A percentile compares a stretch with the other conserved stretches of the same genome.
These are phyloP conservation scores for Heliconius hermathena DNA, from an alignment of 1,140 invertebrate genomes.

Conservation along the genomic window DNA sequence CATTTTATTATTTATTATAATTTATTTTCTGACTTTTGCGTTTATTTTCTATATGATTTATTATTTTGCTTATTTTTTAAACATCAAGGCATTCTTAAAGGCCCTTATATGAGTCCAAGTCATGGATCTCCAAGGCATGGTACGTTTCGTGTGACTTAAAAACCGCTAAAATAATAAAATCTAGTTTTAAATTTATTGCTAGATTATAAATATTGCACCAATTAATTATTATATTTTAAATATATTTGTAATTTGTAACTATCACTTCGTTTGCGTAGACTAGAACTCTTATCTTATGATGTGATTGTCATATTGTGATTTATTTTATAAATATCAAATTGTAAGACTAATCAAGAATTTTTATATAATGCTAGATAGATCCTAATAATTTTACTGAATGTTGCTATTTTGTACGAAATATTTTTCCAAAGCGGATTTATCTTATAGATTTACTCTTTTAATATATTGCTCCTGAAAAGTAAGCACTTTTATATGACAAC, in stretches of 20 bases:
- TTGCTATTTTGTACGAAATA: too few relatives aligned
- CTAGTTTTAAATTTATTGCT: neutral
- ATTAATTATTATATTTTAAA: too few relatives aligned
- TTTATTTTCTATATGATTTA: constrained; percentile 45
- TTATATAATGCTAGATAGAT: too few relatives aligned
- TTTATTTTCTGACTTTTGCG: constrained; percentile 23
- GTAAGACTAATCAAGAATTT: too few relatives aligned
- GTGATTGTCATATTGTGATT: too few relatives aligned
- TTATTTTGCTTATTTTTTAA: constrained; percentile 49
- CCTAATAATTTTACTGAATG: too few relatives aligned
- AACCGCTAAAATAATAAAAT: constrained; percentile 5
- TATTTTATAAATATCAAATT: too few relatives aligned
- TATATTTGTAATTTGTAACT: too few relatives aligned
- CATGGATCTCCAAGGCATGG: constrained; percentile 68
- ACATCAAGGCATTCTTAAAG: constrained; percentile 69
- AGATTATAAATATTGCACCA: neutral
- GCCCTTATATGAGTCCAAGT: constrained; percentile 77
- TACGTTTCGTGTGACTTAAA: constrained; percentile 51
- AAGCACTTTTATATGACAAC: neutral
- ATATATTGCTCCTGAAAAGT: neutral
- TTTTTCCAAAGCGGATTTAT: too few relatives aligned
- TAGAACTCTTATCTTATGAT: too few relatives aligned
- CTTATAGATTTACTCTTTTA: too few relatives aligned
- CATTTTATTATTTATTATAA: constrained; percentile 30
- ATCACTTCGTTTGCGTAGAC: too few relatives aligned